Base-by-base conservation (phyloP, 2,797 vertebrate species). In the Mormyrus proboscirostris region DNA sequence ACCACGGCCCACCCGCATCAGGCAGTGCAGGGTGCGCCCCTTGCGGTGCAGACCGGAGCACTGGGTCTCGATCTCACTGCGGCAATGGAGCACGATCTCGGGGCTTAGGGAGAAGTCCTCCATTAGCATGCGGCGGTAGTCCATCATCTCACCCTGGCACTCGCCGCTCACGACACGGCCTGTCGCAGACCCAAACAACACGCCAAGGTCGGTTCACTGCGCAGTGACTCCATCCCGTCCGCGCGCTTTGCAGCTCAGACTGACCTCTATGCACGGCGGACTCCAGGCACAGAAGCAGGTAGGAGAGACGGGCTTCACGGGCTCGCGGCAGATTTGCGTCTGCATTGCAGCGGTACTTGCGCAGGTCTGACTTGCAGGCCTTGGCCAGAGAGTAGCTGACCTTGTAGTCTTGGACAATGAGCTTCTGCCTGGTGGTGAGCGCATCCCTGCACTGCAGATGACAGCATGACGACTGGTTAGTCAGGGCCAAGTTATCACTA, bases 391-490 rank as follows among this genome's bases (percentile, higher is more conserved):
- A 99, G 94, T 99, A 99, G 93, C 99, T 99, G 91, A 99, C 97
- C 93, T 99, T 99, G 95, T 99, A 99, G 94, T 99, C 98, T 83
- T 99, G 99, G 86, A 97, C 97, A 0, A 99, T 99, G 89, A 99
- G 95, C 93, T 99, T 99, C 92, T 99, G 99, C 38, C 99, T 95
- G 2, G 98, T 99, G 0, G 99, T 99, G 65, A 99, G 93, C 0
- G 98, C 98, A 82, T 99, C 98, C 0, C 97, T 97, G 91, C 99
- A 99, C 99, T 99, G 94, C 84, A 84, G 90, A 59, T 29, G 44
- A 88, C 49, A 57, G 47, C 25, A 57, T n/a, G n/a, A 9, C 0
- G 50, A 16, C 2, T 19, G 10, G 2, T 53, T 19, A 85, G 82
- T 47, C 19, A 10, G n/a, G 14, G 14, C 88, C 44, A 6, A 88